These are phyloP conservation scores for Bellardia bayeri DNA, from an alignment of 2,888 invertebrate species.

Conservation along the genomic window DNA sequence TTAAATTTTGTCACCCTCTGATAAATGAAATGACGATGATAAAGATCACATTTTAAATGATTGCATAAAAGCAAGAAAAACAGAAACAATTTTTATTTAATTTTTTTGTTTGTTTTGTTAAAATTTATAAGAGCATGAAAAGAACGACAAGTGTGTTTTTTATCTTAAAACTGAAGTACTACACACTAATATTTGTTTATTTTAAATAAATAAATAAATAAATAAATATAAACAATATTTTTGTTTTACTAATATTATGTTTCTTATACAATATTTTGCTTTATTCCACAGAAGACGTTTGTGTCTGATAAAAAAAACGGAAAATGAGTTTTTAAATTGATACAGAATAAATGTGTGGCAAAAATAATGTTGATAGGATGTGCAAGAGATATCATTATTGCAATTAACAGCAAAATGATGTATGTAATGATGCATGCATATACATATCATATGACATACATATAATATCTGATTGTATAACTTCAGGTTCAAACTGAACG, in stretches of 20 bases:
- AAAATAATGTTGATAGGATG: neutral
- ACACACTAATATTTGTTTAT: slow-evolving; percentile 24
- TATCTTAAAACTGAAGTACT: slow-evolving; percentile 26
- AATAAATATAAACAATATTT: slow-evolving; percentile 14
- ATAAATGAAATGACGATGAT: slow-evolving; percentile 42
- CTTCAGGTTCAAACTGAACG: neutral
- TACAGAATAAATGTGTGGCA: neutral
- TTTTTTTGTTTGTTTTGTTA: slow-evolving; percentile 1
- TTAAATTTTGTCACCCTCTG: slow-evolving; percentile 83
- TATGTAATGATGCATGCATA: neutral
- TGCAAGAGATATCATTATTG: neutral
- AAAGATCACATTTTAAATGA: slow-evolving; percentile 22
- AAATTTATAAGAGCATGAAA: slow-evolving; percentile 45
- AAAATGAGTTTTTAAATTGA: slow-evolving; percentile 34
- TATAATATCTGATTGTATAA: neutral
- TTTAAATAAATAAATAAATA: slow-evolving; percentile 47
- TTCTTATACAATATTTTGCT: slow-evolving; percentile 5
- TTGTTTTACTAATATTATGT: neutral
- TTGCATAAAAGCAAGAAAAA: slow-evolving; percentile 30
- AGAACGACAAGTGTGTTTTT: slow-evolving; percentile 23
- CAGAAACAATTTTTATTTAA: neutral
- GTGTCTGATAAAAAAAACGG: neutral
- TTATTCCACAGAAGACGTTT: slow-evolving; percentile 16
- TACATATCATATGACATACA: too few relatives aligned
- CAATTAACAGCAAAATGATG: neutral